These are phyloP conservation scores for Butastur rufipennis DNA, from an alignment of 2,113 vertebrate genomes.

Conservation along the genomic window DNA sequence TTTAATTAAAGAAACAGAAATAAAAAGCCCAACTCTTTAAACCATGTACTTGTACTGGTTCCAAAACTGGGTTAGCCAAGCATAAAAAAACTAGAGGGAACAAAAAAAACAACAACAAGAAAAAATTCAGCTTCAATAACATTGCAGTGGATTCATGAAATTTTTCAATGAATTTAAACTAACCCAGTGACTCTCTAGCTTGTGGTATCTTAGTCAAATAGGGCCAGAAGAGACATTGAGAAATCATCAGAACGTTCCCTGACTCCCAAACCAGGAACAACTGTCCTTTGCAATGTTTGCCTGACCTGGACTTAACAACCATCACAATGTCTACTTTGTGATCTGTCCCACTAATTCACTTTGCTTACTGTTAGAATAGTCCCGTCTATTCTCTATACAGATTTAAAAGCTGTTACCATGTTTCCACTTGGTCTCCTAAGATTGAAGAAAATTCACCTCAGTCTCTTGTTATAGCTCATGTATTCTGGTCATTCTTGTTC, in stretches of 20 bases:
- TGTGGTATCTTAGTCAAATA: not conserved
- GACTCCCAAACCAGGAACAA: not conserved
- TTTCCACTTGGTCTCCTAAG: not conserved
- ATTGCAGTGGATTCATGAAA: not conserved
- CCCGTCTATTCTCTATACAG: not conserved
- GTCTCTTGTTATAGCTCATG: not conserved
- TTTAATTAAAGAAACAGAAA: not conserved
- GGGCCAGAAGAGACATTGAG: not conserved
- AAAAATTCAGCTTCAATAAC: not conserved
- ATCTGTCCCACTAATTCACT: not conserved
- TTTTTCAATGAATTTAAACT: not conserved
- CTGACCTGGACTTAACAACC: not conserved
- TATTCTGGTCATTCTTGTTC: not conserved
- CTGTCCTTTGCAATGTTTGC: not conserved
- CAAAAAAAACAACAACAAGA: not conserved
- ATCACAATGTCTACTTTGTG: not conserved
- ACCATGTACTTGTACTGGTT: not conserved
- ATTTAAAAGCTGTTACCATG: not conserved
- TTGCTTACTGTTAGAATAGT: not conserved
- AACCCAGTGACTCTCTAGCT: not conserved
- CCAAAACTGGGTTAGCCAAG: not conserved
- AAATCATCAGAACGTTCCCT: not conserved
- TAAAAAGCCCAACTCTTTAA: not conserved
- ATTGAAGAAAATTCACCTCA: not conserved
- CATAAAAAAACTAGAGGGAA: too few relatives aligned